Base-by-base conservation (phyloP, 1,140 invertebrate species). In the Cardiocondyla obscurior region DNA sequence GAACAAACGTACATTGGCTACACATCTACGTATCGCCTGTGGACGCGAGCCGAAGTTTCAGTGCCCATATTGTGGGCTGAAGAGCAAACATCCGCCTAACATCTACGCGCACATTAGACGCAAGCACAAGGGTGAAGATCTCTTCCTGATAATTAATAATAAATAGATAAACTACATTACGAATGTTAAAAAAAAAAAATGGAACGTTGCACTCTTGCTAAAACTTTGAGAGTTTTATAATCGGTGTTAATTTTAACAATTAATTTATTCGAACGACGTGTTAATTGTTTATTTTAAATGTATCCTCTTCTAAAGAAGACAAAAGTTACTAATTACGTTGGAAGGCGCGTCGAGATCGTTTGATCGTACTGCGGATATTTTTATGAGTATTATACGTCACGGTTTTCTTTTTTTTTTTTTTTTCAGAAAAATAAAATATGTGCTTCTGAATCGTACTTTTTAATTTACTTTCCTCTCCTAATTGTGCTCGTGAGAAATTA, bases 21-120 rank as follows among this genome's bases (percentile, higher is more conserved):
- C 94, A 44, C 95, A 95, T 64, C 77, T 94, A 81, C 93, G 93
- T 44, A 93, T 82, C 62, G 92, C 91, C 36, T 95, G 94, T 64
- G 93, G 94, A 2, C 85, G 91, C 53, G 90, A 91, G 30, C 93
- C 92, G 0, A 90, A 91, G 57, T 93, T 92, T 81, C 73, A 77
- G 0, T 95, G 94, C 60, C 93, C 94, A 0, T 90, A 92, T 69
- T 94, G 94, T 76, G 74, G 30, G 0, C 49, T 87, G 2, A 82
- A 30, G 33, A 85, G 81, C 19, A 82, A 81, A 55, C 70, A 83
- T n/a, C 28, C 44, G 3, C 28, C 64, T 0, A 90, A 90, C 25
- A 89, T 90, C 28, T 86, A 88, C 1, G 88, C 65, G 2, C 88
- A 90, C 19, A 88, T 89, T 10, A 82, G 81, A 36, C 62, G 81